Percentiles rank a stretch among this genome's conserved stretches.
Conservation (phyloP, 2,888 invertebrate genomes). For the Alcis repandata region DNA sequence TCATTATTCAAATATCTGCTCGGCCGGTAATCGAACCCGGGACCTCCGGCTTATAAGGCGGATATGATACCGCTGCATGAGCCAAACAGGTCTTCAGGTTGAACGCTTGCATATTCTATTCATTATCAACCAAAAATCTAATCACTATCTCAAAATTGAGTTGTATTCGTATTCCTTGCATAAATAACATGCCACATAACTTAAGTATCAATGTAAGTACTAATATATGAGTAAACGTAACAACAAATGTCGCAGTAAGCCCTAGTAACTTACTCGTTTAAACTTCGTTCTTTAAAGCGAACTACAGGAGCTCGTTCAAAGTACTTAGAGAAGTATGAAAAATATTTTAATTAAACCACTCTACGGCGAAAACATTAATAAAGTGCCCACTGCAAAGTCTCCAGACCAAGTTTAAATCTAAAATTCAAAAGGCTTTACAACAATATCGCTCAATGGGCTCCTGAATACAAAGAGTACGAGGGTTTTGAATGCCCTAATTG, state of each 20-base stretch:
- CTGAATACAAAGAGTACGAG: conserved; percentile 28
- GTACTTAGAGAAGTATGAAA: conserved; percentile 32
- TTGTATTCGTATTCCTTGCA: too few relatives aligned
- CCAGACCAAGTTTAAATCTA: conserved; percentile 51
- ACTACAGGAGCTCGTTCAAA: conserved; percentile 22
- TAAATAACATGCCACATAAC: too few relatives aligned
- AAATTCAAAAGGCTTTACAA: conserved; percentile 49
- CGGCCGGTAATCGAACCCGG: too few relatives aligned
- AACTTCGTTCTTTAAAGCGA: conserved; percentile 27
- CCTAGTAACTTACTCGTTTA: conserved; percentile 25
- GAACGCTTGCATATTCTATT: too few relatives aligned
- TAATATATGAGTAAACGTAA: background rate
- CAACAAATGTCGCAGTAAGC: conserved; percentile 14
- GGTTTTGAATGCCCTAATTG: conserved; percentile 34
- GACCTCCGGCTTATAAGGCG: too few relatives aligned
- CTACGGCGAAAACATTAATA: conserved; percentile 49
- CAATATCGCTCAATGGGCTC: conserved; percentile 35
- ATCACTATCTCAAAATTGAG: too few relatives aligned
- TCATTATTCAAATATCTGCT: too few relatives aligned
- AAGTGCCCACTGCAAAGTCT: conserved; percentile 55
- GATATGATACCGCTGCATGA: too few relatives aligned
- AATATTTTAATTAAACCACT: conserved; percentile 73
- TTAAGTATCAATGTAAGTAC: background rate
- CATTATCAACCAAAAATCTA: too few relatives aligned
- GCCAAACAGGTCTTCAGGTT: too few relatives aligned